Percentiles rank a stretch among this genome's conserved stretches.
These are phyloP conservation scores for Eudyptes chrysolophus DNA, from an alignment of 2,113 vertebrate genomes.

Conservation along the genomic window DNA sequence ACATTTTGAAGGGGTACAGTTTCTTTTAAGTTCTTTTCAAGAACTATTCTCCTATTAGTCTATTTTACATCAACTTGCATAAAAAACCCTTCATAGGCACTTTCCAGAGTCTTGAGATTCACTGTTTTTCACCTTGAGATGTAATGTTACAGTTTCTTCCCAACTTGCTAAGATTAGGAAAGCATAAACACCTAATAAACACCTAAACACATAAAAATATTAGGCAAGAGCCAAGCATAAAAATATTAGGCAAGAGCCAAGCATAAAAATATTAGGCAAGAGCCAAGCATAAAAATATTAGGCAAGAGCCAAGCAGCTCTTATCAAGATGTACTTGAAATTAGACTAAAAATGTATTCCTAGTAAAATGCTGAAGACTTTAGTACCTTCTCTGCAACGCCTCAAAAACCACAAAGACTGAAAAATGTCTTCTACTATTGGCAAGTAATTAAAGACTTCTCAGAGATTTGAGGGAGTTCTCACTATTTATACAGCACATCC, in stretches of 20 bases:
- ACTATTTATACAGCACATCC: not conserved
- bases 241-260: not conserved
- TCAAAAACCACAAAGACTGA: not conserved
- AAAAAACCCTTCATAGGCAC: not conserved
- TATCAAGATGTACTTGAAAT: not conserved
- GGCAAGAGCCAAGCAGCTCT: not conserved
- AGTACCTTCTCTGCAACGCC: not conserved
- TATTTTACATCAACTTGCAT: not conserved
- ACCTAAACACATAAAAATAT: not conserved
- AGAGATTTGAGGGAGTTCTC: not conserved
- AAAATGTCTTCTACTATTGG: not conserved
- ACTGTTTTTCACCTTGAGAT: not conserved
- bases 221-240: too few relatives aligned
- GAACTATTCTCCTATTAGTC: not conserved
- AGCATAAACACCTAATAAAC: not conserved
- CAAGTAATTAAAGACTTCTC: not conserved
- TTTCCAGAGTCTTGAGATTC: not conserved
- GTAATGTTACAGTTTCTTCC: not conserved
- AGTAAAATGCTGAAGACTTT: not conserved
- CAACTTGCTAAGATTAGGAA: not conserved
- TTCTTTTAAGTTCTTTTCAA: not conserved
- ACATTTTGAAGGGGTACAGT: not conserved
- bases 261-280: not conserved
- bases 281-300: not conserved
- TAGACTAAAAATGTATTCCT: not conserved